Conservation (phyloP, 2,113 vertebrate species). For the Mesoclemmys tuberculata region DNA sequence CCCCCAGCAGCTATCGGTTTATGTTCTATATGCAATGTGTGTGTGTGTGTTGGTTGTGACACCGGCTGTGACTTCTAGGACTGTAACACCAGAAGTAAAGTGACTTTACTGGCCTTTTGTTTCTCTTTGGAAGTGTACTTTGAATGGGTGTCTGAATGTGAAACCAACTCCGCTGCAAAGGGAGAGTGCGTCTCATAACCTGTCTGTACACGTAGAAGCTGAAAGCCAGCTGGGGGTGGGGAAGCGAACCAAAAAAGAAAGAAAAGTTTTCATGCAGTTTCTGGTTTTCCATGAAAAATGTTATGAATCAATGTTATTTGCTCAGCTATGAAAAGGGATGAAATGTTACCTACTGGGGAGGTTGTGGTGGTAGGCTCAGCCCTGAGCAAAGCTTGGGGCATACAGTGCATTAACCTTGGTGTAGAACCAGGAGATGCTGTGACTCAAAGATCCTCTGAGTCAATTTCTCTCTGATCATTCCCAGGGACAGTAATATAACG, state of each 20-base stretch:
- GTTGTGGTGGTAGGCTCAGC: background rate
- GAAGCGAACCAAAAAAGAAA: background rate
- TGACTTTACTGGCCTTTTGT: background rate
- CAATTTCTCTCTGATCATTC: background rate
- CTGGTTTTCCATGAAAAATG: background rate
- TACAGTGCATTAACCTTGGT: too few species aligned
- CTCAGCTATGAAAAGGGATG: background rate
- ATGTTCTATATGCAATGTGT: background rate
- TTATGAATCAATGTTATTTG: background rate
- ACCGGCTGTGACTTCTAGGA: background rate
- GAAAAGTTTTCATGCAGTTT: background rate
- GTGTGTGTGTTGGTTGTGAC: background rate
- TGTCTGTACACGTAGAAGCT: background rate
- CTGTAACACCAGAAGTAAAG: background rate
- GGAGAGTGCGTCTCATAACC: background rate
- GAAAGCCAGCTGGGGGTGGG: background rate
- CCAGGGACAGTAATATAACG: background rate
- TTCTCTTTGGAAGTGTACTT: background rate
- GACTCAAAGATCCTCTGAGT: background rate
- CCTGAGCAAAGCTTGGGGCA: background rate
- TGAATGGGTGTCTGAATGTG: background rate
- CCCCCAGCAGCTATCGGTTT: background rate
- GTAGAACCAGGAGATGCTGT: too few species aligned
- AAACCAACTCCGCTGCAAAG: background rate
- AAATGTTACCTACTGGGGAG: background rate